Evolutionary conservation across 2,113 vertebrate species (phyloP).

Genomic region (Dissostichus mawsoni): DNA sequence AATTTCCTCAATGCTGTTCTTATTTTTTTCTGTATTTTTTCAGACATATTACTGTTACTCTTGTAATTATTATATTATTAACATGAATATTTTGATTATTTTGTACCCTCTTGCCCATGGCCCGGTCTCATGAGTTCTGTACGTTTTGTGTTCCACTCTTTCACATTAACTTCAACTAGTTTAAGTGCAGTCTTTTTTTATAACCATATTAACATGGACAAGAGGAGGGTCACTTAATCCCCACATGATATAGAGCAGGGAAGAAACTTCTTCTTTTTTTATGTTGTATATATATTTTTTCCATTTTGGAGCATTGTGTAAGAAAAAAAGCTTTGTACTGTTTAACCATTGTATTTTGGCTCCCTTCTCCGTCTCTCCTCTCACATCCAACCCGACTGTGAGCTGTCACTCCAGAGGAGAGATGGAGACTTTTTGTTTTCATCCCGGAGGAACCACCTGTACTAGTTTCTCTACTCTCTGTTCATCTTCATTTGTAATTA

Average conservation of each 20-base stretch:
- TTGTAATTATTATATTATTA: slow-evolving; percentile 81
- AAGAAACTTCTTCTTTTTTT: slow-evolving; percentile 48
- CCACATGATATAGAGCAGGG: slow-evolving; percentile 53
- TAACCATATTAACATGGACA: slow-evolving; percentile 53
- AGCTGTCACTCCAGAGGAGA: slow-evolving; percentile 57
- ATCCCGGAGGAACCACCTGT: slow-evolving; percentile 67
- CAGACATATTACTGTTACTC: slow-evolving; percentile 75
- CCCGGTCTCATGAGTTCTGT: slow-evolving; percentile 49
- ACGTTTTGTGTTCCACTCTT: slow-evolving; percentile 62
- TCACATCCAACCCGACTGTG: slow-evolving; percentile 21
- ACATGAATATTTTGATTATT: slow-evolving; percentile 72
- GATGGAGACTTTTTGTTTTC: slow-evolving; percentile 32
- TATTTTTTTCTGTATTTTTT: slow-evolving; percentile 67
- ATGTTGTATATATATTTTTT: slow-evolving; percentile 77
- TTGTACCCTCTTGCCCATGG: slow-evolving; percentile 63
- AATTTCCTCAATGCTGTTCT: slow-evolving; percentile 52
- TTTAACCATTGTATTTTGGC: slow-evolving; percentile 76
- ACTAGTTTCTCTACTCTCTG: slow-evolving; percentile 77
- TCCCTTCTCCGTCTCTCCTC: slow-evolving; percentile 40
- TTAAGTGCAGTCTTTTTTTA: slow-evolving; percentile 56
- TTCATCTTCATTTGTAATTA: slow-evolving; percentile 86
- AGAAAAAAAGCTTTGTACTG: slow-evolving; percentile 74
- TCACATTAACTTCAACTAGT: slow-evolving; percentile 33
- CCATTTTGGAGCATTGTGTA: slow-evolving; percentile 73
- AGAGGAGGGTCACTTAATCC: slow-evolving; percentile 60